Base-by-base conservation (phyloP, 2,888 invertebrate genomes). In the Dryocosmus kuriphilus region DNA sequence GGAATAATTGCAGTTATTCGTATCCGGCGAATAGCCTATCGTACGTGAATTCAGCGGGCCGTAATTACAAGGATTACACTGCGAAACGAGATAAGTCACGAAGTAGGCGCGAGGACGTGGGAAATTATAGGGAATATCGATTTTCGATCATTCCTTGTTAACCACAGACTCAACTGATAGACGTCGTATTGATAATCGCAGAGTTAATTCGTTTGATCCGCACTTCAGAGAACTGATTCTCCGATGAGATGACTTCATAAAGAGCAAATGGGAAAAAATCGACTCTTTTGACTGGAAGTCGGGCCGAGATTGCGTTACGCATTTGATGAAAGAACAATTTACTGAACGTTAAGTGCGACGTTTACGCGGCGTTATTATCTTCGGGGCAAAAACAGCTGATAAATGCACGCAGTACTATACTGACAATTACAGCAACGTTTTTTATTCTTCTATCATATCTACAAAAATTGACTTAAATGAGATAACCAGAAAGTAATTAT, bases 121-220 rank as follows among this genome's bases (percentile, higher is more conserved):
- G 71, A 51, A 71, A 71, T 71, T 71, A 67, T 67, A 67, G 46
- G 67, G 41, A 67, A 67, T 67, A 71, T 71, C 71, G 71, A 71
- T 71, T 71, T 71, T 71, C 30, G 46, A 71, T 71, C 30, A 71
- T 71, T 71, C 27, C 24, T 65, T 22, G 24, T 30, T 46, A 27
- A 46, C 46, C 51, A 24, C 14, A 57, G 57, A 30, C 51, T 65
- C 24, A 41, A 30, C 27, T 3, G 46, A 22, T 67, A 9, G 57
- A 24, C 46, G 27, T 71, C 46, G 19, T 30, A 71, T 46, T 67
- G 65, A 65, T 65, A 65, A 67, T 51, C 46, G 46, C 46, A 30
- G 4, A 30, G 51, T 71, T 71, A 71, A 71, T 71, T 51, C 71
- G 51, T 51, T 71, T 71, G 46, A 71, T 71, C 46, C 51, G 27